Evolutionary conservation across 2,888 invertebrate genomes (phyloP).

Genomic region (Cephonodes hylas): DNA sequence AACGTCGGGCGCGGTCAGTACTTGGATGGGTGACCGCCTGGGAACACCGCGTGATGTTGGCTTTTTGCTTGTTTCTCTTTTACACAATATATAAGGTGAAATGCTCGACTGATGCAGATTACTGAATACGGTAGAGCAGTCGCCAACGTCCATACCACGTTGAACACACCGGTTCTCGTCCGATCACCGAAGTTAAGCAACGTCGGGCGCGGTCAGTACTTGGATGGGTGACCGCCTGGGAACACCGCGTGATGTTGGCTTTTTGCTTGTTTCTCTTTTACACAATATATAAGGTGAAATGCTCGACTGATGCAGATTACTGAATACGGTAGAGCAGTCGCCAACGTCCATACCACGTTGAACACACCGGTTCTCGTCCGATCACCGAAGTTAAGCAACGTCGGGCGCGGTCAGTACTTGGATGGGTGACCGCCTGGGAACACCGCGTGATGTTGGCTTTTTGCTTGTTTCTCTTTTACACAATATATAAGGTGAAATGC

Average conservation of each 20-base stretch:
- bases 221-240: constrained; percentile 71
- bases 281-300: too few species aligned
- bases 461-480: constrained; percentile 22
- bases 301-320: too few species aligned
- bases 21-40: constrained; percentile 77
- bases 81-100: too few species aligned
- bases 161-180: constrained; percentile 70
- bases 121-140: too few species aligned
- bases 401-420: constrained; percentile 77
- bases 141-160: constrained; percentile 38
- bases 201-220: constrained; percentile 70
- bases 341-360: constrained; percentile 69
- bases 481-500: constrained; percentile 23
- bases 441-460: constrained; percentile 66
- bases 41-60: constrained; percentile 69
- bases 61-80: constrained; percentile 37
- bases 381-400: constrained; percentile 78
- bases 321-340: constrained; percentile 14
- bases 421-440: constrained; percentile 76
- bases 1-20: constrained; percentile 76
- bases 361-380: constrained; percentile 76
- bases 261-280: constrained; percentile 17
- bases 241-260: constrained; percentile 52
- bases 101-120: too few species aligned
- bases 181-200: constrained; percentile 73